These are phyloP conservation scores for Amblyjoppa proteus DNA, from an alignment of 2,888 invertebrate genomes.

Conservation along the genomic window DNA sequence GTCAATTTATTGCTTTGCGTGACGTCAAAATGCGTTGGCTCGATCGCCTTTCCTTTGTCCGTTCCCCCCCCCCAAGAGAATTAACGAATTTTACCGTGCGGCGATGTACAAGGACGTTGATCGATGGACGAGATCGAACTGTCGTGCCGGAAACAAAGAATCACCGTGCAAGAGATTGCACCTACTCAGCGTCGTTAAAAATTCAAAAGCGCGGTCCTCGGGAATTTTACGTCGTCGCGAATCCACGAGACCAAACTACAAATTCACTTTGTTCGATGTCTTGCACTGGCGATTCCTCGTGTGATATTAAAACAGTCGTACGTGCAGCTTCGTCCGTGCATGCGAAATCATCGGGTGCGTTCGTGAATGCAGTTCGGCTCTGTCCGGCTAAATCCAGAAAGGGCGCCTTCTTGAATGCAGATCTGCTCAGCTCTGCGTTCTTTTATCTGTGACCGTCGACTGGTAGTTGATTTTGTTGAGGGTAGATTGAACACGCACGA, in stretches of 20 bases:
- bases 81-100: not conserved
- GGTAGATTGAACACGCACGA: too few relatives aligned
- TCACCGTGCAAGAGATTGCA: not conserved
- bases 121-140: not conserved
- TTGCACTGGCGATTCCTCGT: not conserved
- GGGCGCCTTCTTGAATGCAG: too few relatives aligned
- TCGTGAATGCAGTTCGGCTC: too few relatives aligned
- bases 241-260: not conserved
- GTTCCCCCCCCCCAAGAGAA: too few relatives aligned
- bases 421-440: too few relatives aligned
- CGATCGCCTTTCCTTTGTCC: too few relatives aligned
- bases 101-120: not conserved
- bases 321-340: not conserved
- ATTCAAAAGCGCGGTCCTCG: not conserved
- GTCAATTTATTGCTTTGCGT: too few relatives aligned
- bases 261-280: not conserved
- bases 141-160: not conserved
- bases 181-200: not conserved
- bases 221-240: not conserved
- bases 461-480: too few relatives aligned
- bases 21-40: too few relatives aligned
- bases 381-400: too few relatives aligned
- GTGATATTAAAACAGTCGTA: not conserved
- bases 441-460: too few relatives aligned
- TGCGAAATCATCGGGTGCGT: not conserved